A percentile compares a stretch with the other conserved stretches of the same genome.
These are phyloP conservation scores for Illadopsis cleaveri DNA, from an alignment of 2,113 vertebrate genomes.

Conservation along the genomic window DNA sequence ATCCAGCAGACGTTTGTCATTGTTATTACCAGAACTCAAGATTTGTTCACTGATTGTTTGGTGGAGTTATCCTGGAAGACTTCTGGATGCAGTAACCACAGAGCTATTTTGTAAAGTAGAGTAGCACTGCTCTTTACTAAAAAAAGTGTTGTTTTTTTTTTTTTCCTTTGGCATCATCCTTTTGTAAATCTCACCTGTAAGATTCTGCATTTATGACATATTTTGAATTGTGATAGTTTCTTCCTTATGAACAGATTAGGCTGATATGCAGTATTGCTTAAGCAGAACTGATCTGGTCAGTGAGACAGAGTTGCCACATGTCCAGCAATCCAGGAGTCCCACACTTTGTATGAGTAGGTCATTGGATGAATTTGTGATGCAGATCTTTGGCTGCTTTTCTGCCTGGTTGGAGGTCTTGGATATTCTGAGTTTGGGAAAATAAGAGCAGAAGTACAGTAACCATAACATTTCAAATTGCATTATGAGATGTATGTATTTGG, in stretches of 20 bases:
- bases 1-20: background rate
- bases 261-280: background rate
- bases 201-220: background rate
- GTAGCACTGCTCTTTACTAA: background rate
- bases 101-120: background rate
- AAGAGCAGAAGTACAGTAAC: background rate
- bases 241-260: background rate
- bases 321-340: background rate
- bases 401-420: background rate
- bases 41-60: background rate
- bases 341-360: background rate
- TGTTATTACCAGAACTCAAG: background rate
- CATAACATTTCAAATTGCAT: accelerated
- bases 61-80: background rate
- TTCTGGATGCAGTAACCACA: background rate
- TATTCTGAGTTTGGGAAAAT: background rate
- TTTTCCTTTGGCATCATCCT: background rate
- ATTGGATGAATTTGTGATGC: background rate
- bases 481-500: background rate
- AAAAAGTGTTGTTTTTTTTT: background rate
- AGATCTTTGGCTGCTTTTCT: background rate
- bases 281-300: background rate
- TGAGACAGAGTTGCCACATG: background rate
- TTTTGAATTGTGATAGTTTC: background rate
- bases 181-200: background rate